These are phyloP conservation scores for Coregonus ussuriensis DNA, from an alignment of 2,797 vertebrate genomes.

Conservation along the genomic window DNA sequence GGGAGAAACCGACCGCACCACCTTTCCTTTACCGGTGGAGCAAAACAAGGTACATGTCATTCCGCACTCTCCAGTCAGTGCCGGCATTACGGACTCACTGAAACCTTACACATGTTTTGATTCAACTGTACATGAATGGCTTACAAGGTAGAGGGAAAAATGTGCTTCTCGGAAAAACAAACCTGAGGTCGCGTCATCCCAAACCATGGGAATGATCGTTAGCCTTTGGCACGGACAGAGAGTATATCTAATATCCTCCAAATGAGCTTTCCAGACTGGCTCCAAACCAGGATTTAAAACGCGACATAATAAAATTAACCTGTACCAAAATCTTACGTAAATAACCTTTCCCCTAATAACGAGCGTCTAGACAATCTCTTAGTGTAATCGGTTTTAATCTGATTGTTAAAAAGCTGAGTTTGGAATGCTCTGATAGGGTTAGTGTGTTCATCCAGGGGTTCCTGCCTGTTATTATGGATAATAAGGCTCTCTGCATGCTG, in stretches of 20 bases:
- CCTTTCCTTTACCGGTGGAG: conserved; percentile 2
- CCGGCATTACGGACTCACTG: neutral
- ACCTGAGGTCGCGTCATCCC: conserved; percentile 51
- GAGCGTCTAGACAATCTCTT: conserved; percentile 60
- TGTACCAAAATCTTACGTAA: conserved; percentile 21
- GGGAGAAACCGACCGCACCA: neutral
- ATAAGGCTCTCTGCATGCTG: conserved; percentile 44
- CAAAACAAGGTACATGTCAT: conserved; percentile 26
- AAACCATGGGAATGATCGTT: conserved; percentile 48
- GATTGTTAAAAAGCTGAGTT: conserved; percentile 53
- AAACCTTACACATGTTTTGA: conserved; percentile 41
- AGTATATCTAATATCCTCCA: conserved; percentile 44
- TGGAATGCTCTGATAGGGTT: conserved; percentile 45
- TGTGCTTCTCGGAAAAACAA: conserved; percentile 23
- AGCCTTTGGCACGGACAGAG: conserved; percentile 37
- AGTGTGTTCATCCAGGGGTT: conserved; percentile 28
- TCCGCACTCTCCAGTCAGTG: conserved; percentile 21
- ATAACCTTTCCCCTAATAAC: conserved; percentile 40
- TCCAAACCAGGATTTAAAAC: conserved; percentile 44
- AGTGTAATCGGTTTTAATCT: conserved; percentile 32
- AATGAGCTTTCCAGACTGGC: conserved; percentile 47
- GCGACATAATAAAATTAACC: conserved; percentile 48
- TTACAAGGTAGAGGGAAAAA: conserved; percentile 36
- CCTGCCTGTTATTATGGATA: conserved; percentile 46
- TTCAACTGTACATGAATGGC: conserved; percentile 45